A percentile compares a stretch with the other conserved stretches of the same genome.
Conservation (phyloP, 2,888 invertebrate species). For the Drosophila pseudotalamancana region DNA sequence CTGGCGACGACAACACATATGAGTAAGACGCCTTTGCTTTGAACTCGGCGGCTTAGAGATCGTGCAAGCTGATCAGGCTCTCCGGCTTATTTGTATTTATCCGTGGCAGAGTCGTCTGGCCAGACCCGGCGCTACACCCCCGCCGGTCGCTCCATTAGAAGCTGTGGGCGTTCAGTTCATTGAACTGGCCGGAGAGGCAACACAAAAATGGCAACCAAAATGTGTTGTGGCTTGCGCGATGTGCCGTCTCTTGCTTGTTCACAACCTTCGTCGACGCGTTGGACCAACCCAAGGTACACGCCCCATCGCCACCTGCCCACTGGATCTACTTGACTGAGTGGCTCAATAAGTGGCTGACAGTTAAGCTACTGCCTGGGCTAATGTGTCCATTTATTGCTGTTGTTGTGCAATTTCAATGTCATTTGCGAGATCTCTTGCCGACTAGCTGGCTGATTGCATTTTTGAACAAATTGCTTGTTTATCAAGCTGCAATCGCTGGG, state of each 20-base stretch:
- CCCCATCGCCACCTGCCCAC: conserved; percentile 36
- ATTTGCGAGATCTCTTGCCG: conserved; percentile 45
- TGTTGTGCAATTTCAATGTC: conserved; percentile 66
- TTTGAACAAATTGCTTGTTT: conserved; percentile 33
- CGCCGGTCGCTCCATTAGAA: background rate
- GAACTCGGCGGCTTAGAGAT: conserved; percentile 60
- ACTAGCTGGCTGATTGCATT: conserved; percentile 48
- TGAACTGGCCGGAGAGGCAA: conserved; percentile 39
- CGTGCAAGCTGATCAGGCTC: conserved; percentile 24
- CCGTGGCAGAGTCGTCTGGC: conserved; percentile 37
- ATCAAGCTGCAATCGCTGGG: conserved; percentile 34
- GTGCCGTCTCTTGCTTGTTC: no score
- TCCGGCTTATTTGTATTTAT: conserved; percentile 21
- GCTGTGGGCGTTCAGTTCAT: conserved; percentile 67
- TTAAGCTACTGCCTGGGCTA: conserved; percentile 39
- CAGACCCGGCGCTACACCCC: conserved; percentile 4
- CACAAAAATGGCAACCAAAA: conserved; percentile 21
- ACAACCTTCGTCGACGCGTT: conserved; percentile 31
- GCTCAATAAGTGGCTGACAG: conserved; percentile 37
- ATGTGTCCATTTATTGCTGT: conserved; percentile 47
- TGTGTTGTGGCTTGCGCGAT: conserved; percentile 14
- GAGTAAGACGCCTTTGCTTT: conserved; percentile 59
- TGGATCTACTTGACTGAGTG: conserved; percentile 29
- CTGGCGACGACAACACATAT: conserved; percentile 28
- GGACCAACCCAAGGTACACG: conserved; percentile 39